Base-by-base conservation (phyloP, 2,797 vertebrate genomes). In the Syngnathus rostellatus region DNA sequence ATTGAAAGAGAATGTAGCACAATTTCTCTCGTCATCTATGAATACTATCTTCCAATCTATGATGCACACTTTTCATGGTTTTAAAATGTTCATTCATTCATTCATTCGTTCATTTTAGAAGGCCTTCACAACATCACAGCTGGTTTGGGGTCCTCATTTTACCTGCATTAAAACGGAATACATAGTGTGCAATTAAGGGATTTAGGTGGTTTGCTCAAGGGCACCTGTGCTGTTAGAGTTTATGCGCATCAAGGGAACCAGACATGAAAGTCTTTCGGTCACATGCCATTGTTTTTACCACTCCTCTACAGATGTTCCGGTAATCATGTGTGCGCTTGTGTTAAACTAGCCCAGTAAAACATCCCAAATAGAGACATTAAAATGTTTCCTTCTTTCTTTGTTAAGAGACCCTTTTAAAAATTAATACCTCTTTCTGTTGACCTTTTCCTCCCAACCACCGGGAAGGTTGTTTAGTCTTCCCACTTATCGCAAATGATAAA, bases 401-500 rank as follows among this genome's bases (percentile, higher is more conserved):
- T 69, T 55, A 37, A 71, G 68, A 54, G 17, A 64, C 4, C 46
- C 48, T 66, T 46, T 64, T 63, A 45, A 64, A 71, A 70, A 70
- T 70, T 8, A 73, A 69, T 69, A 65, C 41, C 67, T 76, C 74
- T 66, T 63, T 77, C 46, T 68, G 41, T 63, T 67, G 72, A 83
- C 81, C 80, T 77, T 81, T 72, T 73, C 53, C 59, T 74, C 71
- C 77, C 70, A 46, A 51, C 48, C 19, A 17, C 51, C 37, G 14
- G 38, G 65, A 77, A 70, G 67, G 60, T 67, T 60, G 58, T 67
- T 71, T 85, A 83, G 81, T 83, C 74, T 64, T 68, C 80, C 70
- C 72, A 82, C 74, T 82, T 79, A 77, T 80, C 62, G 7, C 71
- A 77, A 86, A 89, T 78, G 65, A 86, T 87, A 82, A 89, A 77